A percentile compares a stretch with the other conserved stretches of the same genome.
Evolutionary conservation across 2,888 invertebrate species (phyloP).

Genomic region (Frankliniella intonsa): DNA sequence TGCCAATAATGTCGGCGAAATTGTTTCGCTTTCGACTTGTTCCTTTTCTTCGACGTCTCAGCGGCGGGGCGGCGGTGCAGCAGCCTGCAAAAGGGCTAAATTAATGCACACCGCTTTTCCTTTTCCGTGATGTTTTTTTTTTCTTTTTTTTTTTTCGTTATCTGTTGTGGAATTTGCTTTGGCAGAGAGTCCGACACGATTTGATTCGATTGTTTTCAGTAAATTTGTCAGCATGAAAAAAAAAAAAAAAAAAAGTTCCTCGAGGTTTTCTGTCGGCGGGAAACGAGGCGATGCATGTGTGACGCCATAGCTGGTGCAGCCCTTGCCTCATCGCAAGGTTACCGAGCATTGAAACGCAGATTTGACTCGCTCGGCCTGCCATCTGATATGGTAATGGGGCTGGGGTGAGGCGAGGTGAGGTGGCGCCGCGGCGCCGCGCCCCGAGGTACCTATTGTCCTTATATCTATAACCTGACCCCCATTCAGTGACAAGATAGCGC

Average conservation of each 20-base stretch:
- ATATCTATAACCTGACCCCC: not conserved
- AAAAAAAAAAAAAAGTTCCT: too few relatives aligned
- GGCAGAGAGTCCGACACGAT: too few relatives aligned
- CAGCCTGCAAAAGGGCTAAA: too few relatives aligned
- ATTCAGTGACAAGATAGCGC: not conserved
- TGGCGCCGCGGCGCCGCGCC: not conserved
- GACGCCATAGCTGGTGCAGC: not conserved
- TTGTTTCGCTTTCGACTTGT: constrained; percentile 20
- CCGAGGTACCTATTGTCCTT: constrained; percentile 13
- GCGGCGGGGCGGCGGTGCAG: too few relatives aligned
- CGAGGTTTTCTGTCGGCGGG: too few relatives aligned
- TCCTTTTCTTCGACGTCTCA: not conserved
- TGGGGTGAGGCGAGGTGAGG: not conserved
- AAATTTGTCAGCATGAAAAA: too few relatives aligned
- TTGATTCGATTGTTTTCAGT: too few relatives aligned
- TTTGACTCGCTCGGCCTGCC: not conserved
- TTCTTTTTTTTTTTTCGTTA: too few relatives aligned
- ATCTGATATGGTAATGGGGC: constrained; percentile 12
- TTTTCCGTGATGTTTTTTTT: too few relatives aligned
- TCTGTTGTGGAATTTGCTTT: too few relatives aligned
- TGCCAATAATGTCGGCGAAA: not conserved
- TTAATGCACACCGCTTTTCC: too few relatives aligned
- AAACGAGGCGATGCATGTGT: too few relatives aligned
- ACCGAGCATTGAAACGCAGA: constrained; percentile 14
- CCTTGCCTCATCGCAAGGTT: constrained; percentile 19